Conservation (phyloP, 2,888 invertebrate genomes). For the Drosophila percnosoma region DNA sequence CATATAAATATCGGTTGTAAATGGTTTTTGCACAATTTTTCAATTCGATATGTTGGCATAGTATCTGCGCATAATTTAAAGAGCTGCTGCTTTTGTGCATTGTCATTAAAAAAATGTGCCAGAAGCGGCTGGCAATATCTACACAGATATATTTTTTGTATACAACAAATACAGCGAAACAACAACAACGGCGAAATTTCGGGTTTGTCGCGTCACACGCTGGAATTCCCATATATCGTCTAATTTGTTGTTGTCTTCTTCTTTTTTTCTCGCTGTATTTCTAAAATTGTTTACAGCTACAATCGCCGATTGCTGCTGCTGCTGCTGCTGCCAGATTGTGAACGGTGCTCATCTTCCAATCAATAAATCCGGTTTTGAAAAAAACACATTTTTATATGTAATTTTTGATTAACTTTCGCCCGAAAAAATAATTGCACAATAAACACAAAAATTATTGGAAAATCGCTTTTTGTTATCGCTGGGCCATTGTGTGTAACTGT, state of each 20-base stretch:
- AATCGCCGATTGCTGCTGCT: conserved; percentile 26
- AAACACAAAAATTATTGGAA: conserved; percentile 58
- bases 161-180: conserved; percentile 13
- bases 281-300: conserved; percentile 78
- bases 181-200: conserved; percentile 54
- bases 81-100: conserved; percentile 64
- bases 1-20: conserved; percentile 46
- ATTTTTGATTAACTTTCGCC: conserved; percentile 80
- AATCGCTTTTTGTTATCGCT: conserved; percentile 25
- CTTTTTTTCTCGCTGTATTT: conserved; percentile 43
- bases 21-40: conserved; percentile 54
- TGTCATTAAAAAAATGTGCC: conserved; percentile 81
- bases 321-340: conserved; percentile 10
- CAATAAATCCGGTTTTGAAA: conserved; percentile 78
- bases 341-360: conserved; percentile 68
- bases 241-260: conserved; percentile 66
- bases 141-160: conserved; percentile 21
- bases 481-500: not conserved
- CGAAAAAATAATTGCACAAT: conserved; percentile 75
- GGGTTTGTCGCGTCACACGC: conserved; percentile 76
- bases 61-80: conserved; percentile 50
- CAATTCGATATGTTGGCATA: conserved; percentile 44
- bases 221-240: conserved; percentile 80
- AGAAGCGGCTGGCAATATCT: conserved; percentile 61
- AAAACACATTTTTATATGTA: conserved; percentile 54